Percentiles rank a stretch among this genome's conserved stretches.
Evolutionary conservation across 1,140 invertebrate genomes (phyloP).

Genomic region (Apocrypta bakeri): DNA sequence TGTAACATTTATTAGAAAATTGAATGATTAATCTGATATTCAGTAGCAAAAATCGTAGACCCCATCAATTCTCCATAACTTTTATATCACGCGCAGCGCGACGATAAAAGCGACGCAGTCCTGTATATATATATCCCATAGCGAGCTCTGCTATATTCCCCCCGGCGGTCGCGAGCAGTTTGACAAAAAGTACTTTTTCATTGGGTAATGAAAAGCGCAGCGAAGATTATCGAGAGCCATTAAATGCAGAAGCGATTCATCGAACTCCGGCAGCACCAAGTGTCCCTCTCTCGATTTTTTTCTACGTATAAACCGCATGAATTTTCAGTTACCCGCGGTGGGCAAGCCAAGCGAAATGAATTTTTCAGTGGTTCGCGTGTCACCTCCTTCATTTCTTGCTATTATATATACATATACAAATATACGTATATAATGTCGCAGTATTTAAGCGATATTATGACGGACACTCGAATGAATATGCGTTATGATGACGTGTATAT

Average conservation of each 20-base stretch:
- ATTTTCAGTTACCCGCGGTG: neutral
- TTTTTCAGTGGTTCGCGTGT: neutral
- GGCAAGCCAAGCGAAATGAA: constrained; percentile 12
- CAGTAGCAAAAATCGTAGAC: neutral
- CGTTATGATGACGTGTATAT: neutral
- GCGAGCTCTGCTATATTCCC: too few relatives aligned
- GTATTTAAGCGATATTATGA: neutral
- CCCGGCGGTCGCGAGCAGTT: neutral
- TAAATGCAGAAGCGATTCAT: constrained; percentile 31
- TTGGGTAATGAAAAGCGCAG: constrained; percentile 22
- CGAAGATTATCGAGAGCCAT: constrained; percentile 41
- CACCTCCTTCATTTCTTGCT: neutral
- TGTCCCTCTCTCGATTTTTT: constrained; percentile 1
- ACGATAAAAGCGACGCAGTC: neutral
- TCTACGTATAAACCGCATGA: neutral
- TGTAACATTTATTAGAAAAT: neutral
- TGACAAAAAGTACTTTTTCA: constrained; percentile 34
- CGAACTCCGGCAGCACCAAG: neutral
- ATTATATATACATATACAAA: neutral
- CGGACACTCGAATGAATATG: constrained; percentile 9
- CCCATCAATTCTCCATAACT: neutral
- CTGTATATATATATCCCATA: too few relatives aligned
- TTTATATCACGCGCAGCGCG: neutral
- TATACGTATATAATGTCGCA: constrained; percentile 20
- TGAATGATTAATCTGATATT: neutral